phyloP scores from a whole-genome alignment of 2,113 vertebrate species.

The Pachypanchax playfairii region DNA sequence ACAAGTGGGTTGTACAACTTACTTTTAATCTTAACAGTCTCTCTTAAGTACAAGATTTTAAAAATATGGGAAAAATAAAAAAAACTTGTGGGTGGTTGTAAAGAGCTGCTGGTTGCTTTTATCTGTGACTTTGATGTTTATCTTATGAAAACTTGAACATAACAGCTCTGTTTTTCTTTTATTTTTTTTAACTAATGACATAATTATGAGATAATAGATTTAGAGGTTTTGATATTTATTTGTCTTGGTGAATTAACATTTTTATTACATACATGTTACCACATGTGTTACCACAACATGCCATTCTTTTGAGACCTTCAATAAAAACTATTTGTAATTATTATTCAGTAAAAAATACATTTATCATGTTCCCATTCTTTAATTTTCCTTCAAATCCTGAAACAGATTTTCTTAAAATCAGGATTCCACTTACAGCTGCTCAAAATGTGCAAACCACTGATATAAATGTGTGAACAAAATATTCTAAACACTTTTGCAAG shows the following conservation, averaged over 20 bases:
- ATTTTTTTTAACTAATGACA: conserved; percentile 1
- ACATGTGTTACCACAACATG: no score
- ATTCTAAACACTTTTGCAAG: no score
- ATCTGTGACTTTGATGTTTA: conserved; percentile 61
- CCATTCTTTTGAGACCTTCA: no score
- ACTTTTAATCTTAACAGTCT: conserved; percentile 62
- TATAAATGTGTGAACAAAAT: no score
- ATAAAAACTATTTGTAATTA: no score
- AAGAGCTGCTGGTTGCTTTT: conserved; percentile 51
- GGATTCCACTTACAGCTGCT: no score
- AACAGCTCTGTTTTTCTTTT: conserved; percentile 7
- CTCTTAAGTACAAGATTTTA: conserved; percentile 32
- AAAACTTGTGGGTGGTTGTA: conserved; percentile 28
- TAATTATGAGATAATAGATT: not conserved
- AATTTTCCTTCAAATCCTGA: no score
- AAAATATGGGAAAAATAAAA: conserved; percentile 40
- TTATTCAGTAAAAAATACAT: no score
- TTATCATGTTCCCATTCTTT: no score
- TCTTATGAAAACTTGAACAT: conserved; percentile 9
- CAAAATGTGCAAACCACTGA: no score
- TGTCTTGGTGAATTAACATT: not conserved
- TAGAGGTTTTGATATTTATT: not conserved
- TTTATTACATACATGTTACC: not conserved
- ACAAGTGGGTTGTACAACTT: conserved; percentile 44
- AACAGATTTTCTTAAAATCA: no score